Base-by-base conservation (phyloP, 2,797 vertebrate species). In the Ciconia nigra region DNA sequence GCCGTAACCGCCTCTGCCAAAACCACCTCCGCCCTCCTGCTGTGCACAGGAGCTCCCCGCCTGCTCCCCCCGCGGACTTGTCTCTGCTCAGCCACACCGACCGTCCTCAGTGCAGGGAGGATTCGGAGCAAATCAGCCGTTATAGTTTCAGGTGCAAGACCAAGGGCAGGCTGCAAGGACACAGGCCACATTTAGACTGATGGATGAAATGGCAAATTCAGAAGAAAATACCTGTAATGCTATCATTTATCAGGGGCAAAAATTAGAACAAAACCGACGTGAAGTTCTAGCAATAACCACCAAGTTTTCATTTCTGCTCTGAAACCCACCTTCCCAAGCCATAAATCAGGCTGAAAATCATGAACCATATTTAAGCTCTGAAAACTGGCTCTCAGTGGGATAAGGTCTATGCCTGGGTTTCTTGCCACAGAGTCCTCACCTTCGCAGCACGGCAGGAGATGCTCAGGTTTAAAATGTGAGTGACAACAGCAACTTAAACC, bases 21-120 rank as follows among this genome's bases (percentile, higher is more conserved):
- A 37, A 2, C 31, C 54, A 5, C 37, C 72, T 4, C 19, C 20
- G 28, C 24, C 57, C 24, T 37, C n/a, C 63, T 12, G 21, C 66
- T 24, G 33, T 12, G 4, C 22, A 17, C 21, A 2, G 8, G 19
- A 24, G 29, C 41, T 41, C n/a, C 52, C 28, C 13, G 5, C n/a
- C 46, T 4, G 10, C 31, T 26, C 22, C 13, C 51, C 47, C 47
- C 41, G 3, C 2, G 1, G 5, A 39, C 73, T 57, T 18, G 21
- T 35, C 47, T 9, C 66, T 2, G 42, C 18, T 10, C 58, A 9
- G 57, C 46, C 28, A 3, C 46, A 5, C 15, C 1, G 0, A 13
- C 37, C 4, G 0, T 9, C 11, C 25, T 17, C 54, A 9, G 69
- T 1, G 0, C 5, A 4, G 31, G 18, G 17, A 22, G 31, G 17